A percentile compares a stretch with the other conserved stretches of the same genome.
Conservation (phyloP, 2,113 vertebrate genomes). For the Thinocorus orbignyianus region DNA sequence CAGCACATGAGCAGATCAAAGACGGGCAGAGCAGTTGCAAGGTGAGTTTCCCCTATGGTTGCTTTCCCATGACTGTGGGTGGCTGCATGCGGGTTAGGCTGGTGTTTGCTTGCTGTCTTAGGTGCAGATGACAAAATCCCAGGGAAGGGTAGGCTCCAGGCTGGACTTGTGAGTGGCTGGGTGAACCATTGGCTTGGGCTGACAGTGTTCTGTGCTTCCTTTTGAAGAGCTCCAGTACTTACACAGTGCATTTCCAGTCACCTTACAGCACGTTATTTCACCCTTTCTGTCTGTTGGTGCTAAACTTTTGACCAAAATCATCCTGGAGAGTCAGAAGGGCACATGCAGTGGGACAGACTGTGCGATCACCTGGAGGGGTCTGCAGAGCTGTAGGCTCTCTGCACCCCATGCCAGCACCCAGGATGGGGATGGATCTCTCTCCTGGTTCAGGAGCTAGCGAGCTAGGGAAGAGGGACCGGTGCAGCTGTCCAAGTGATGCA, state of each 20-base stretch:
- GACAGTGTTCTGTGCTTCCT: neutral
- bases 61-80: neutral
- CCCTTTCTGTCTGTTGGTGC: neutral
- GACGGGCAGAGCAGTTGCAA: neutral
- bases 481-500: neutral
- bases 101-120: neutral
- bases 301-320: conserved; percentile 33
- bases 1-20: neutral
- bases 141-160: neutral
- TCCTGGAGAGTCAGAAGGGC: rapidly evolving
- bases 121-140: neutral
- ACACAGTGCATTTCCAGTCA: neutral
- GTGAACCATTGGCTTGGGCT: neutral
- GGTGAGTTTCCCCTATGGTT: conserved; percentile 39
- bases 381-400: neutral
- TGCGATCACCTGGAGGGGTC: neutral
- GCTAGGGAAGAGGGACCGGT: neutral
- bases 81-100: neutral
- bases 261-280: neutral
- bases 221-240: neutral
- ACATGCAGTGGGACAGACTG: neutral
- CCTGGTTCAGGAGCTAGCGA: neutral
- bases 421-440: neutral
- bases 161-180: neutral
- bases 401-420: neutral